Evolutionary conservation across 2,797 vertebrate genomes (phyloP).

Genomic region (Eutrigla gurnardus): DNA sequence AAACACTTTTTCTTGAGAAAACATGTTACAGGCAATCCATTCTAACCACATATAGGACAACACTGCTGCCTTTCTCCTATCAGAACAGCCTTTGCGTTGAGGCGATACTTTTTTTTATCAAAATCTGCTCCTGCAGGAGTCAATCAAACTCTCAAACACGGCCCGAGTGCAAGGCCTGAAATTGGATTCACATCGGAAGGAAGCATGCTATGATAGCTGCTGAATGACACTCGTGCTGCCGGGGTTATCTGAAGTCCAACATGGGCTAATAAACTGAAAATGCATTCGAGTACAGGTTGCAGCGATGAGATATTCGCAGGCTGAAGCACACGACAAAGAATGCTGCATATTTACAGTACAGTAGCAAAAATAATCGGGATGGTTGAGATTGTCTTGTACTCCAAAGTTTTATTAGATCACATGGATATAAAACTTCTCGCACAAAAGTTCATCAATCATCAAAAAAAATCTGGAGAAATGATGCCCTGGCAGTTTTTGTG

Average conservation of each 20-base stretch:
- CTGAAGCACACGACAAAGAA: conserved; percentile 31
- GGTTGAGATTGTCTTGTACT: neutral
- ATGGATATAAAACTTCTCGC: conserved; percentile 29
- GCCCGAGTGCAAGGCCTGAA: conserved; percentile 35
- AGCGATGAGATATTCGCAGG: conserved; percentile 52
- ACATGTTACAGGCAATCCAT: neutral
- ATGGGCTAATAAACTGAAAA: conserved; percentile 42
- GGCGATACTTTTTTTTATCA: neutral
- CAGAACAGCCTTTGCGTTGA: conserved; percentile 20
- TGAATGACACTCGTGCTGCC: conserved; percentile 33
- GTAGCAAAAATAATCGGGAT: conserved; percentile 8
- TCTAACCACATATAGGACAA: neutral
- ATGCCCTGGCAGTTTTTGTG: conserved; percentile 21
- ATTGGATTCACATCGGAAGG: conserved; percentile 24
- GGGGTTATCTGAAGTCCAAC: conserved; percentile 45
- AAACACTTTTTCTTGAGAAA: conserved; percentile 5
- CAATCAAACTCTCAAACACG: conserved; percentile 41
- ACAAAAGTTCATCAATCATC: conserved; percentile 32
- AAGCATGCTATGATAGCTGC: conserved; percentile 21
- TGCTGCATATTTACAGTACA: conserved; percentile 50
- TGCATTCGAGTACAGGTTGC: conserved; percentile 29
- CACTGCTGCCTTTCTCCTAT: neutral
- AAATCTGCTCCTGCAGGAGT: conserved; percentile 26
- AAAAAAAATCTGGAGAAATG: conserved; percentile 36
- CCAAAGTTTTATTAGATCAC: conserved; percentile 36